Percentiles rank a stretch among this genome's conserved stretches.
These are phyloP conservation scores for Graptemys geographica DNA, from an alignment of 2,797 vertebrate genomes.

Conservation along the genomic window DNA sequence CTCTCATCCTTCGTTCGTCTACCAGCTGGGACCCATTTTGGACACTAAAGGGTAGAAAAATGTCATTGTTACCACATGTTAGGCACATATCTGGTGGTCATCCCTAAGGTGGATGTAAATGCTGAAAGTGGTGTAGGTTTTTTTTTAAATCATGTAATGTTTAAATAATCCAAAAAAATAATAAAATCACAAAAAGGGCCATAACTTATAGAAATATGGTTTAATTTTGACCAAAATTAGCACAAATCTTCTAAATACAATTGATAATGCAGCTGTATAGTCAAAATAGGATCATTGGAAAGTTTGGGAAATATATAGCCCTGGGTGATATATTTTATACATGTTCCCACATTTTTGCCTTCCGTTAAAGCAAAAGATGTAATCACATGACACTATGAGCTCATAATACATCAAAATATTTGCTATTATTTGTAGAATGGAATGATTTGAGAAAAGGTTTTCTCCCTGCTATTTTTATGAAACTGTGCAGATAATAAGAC, in stretches of 20 bases:
- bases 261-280: background rate
- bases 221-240: background rate
- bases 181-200: background rate
- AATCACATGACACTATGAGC: background rate
- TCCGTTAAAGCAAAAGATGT: background rate
- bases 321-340: background rate
- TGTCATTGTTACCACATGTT: background rate
- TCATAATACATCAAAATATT: background rate
- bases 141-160: background rate
- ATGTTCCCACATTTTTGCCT: background rate
- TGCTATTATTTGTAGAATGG: background rate
- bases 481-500: background rate
- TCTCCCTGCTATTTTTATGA: background rate
- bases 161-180: background rate
- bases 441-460: background rate
- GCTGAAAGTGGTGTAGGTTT: background rate
- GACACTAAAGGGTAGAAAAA: background rate
- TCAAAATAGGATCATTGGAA: background rate
- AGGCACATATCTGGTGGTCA: background rate
- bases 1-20: background rate
- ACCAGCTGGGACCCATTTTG: background rate
- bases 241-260: background rate
- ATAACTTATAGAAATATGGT: background rate
- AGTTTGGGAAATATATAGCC: background rate
- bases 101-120: background rate